phyloP scores from a whole-genome alignment of 2,888 invertebrate genomes.

The Nomada flava region DNA sequence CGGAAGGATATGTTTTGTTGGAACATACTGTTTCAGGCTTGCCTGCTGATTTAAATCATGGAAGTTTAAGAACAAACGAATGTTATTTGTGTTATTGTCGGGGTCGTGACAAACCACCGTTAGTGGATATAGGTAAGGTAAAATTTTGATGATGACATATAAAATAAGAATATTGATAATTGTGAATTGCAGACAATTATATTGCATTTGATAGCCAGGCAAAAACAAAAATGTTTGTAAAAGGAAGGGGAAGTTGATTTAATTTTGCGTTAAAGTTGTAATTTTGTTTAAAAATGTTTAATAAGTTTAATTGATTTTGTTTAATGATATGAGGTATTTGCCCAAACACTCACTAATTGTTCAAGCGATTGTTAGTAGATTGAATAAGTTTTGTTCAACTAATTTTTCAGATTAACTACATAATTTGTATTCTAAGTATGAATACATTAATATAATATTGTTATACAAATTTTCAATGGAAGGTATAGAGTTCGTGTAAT shows the following conservation, averaged over 20 bases:
- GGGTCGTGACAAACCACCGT: constrained; percentile 97
- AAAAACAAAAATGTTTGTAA: neutral
- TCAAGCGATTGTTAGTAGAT: too few species aligned
- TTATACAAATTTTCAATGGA: too few species aligned
- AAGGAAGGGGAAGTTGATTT: neutral
- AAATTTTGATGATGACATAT: neutral
- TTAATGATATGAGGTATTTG: neutral
- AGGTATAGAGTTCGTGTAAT: too few species aligned
- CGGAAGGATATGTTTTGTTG: constrained; percentile 90
- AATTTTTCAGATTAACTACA: too few species aligned
- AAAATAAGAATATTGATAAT: too few species aligned
- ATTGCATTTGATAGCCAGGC: neutral
- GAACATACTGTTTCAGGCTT: constrained; percentile 94
- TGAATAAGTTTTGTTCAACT: too few species aligned
- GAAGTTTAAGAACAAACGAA: constrained; percentile 96
- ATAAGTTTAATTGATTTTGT: neutral
- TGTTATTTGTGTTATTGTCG: constrained; percentile 96
- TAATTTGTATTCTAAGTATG: too few species aligned
- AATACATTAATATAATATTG: too few species aligned
- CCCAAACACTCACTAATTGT: too few species aligned
- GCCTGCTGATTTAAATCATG: constrained; percentile 98
- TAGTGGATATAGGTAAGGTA: constrained; percentile 96
- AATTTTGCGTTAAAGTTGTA: neutral
- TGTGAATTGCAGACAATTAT: neutral
- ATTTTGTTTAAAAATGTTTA: neutral